Conservation (phyloP, 2,888 invertebrate genomes). For the Leptinotarsa tumamoca region DNA sequence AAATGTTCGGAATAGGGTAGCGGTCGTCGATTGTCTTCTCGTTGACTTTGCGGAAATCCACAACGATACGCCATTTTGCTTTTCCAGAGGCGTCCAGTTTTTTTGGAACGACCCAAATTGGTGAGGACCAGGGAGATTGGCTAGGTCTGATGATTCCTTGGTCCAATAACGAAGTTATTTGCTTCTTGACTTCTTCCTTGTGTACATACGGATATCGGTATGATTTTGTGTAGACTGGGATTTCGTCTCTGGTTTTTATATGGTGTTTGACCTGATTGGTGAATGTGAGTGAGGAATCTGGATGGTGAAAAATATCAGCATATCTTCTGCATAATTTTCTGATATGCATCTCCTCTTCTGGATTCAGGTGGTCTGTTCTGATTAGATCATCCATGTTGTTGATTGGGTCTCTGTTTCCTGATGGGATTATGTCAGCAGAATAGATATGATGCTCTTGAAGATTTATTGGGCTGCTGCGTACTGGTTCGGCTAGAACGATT, state of each 20-base stretch:
- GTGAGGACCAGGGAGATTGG: no score
- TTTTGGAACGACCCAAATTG: constrained; percentile 11
- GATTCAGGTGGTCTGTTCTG: neutral
- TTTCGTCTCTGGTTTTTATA: constrained; percentile 17
- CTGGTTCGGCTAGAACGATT: neutral
- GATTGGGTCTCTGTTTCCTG: neutral
- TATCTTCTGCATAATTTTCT: no score
- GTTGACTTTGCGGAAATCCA: constrained; percentile 20
- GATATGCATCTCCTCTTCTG: no score
- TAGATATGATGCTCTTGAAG: no score
- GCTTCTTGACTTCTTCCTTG: no score
- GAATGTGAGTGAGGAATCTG: constrained; percentile 21
- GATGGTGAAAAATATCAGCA: neutral
- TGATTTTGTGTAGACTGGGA: constrained; percentile 12
- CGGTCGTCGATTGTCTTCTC: no score
- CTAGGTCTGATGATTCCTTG: no score
- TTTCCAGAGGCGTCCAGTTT: constrained; percentile 34
- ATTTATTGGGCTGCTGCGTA: no score
- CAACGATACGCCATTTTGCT: constrained; percentile 22
- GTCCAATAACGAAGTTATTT: no score
- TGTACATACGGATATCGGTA: constrained; percentile 30
- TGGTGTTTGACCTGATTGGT: constrained; percentile 33
- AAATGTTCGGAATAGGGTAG: no score
- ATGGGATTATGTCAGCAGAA: no score
- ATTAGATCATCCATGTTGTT: neutral